Base-by-base conservation (phyloP, 2,113 vertebrate species). In the Cyprinus carpio region DNA sequence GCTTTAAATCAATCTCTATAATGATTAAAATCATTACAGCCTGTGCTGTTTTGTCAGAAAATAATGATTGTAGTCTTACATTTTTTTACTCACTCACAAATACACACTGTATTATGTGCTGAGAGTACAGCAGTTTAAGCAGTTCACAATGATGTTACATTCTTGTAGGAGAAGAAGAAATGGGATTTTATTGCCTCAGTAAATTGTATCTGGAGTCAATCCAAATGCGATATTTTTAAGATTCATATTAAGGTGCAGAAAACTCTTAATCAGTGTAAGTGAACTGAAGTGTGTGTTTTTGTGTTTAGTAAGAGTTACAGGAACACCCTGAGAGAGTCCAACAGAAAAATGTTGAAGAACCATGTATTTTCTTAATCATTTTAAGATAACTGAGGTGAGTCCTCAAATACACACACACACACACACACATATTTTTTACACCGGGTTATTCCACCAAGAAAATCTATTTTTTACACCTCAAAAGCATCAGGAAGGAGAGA, bases 381-480 rank as follows among this genome's bases (percentile, higher is more conserved):
- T n/a, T n/a, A n/a, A n/a, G n/a, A n/a, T n/a, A n/a, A n/a, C n/a
- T n/a, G n/a, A n/a, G n/a, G n/a, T n/a, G n/a, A n/a, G n/a, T n/a
- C n/a, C n/a, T n/a, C n/a, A n/a, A n/a, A n/a, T n/a, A n/a, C n/a
- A n/a, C n/a, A n/a, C n/a, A n/a, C n/a, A n/a, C n/a, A n/a, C n/a
- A n/a, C n/a, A n/a, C n/a, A n/a, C n/a, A n/a, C n/a, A n/a, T n/a
- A n/a, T n/a, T n/a, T n/a, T n/a, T n/a, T n/a, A n/a, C n/a, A n/a
- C n/a, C n/a, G n/a, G n/a, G 81, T 83, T 54, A 60, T n/a, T 60
- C n/a, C n/a, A 40, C 15, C 2, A 56, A 83, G 31, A 13, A 75
- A 62, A 83, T 75, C 34, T 23, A 83, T 83, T 83, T 74, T 83
- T 60, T 29, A 60, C 81, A 75, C 69, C 69, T 62, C 69, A 74